Conservation (phyloP, 2,888 invertebrate species). For the Caenorhabditis wallacei region DNA sequence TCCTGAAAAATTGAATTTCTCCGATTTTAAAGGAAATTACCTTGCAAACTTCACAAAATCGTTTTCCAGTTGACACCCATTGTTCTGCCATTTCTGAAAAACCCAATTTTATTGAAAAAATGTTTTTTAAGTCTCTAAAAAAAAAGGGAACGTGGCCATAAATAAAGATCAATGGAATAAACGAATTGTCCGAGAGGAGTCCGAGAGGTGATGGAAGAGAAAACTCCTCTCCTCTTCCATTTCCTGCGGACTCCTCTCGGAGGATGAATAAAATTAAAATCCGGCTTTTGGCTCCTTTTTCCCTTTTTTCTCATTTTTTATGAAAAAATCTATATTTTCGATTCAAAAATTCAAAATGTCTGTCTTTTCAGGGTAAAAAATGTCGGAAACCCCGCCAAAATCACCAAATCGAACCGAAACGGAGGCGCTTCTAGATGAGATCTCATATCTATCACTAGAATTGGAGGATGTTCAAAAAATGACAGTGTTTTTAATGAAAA, state of each 20-base stretch:
- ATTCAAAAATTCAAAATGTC: background rate
- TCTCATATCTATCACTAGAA: background rate
- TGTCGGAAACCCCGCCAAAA: background rate
- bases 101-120: background rate
- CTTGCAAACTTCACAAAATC: constrained; percentile 97
- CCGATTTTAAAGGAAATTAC: constrained; percentile 52
- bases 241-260: constrained; percentile 25
- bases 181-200: constrained; percentile 13
- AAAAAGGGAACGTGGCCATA: constrained; percentile 12
- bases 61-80: constrained; percentile 96
- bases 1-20: background rate
- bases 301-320: constrained; percentile 1
- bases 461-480: constrained; percentile 6
- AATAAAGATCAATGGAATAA: background rate
- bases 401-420: background rate
- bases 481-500: background rate
- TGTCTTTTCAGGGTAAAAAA: constrained; percentile 7
- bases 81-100: constrained; percentile 77
- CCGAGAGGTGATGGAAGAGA: background rate
- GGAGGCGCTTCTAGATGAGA: background rate
- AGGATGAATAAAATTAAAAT: constrained; percentile 6
- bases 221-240: background rate
- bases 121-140: background rate
- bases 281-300: too few relatives aligned
- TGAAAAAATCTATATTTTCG: background rate